Evolutionary conservation across 2,113 vertebrate species (phyloP), one percentile per base, ranked within the genome.

Genomic region (Gnathonemus echidnorhynchus): DNA sequence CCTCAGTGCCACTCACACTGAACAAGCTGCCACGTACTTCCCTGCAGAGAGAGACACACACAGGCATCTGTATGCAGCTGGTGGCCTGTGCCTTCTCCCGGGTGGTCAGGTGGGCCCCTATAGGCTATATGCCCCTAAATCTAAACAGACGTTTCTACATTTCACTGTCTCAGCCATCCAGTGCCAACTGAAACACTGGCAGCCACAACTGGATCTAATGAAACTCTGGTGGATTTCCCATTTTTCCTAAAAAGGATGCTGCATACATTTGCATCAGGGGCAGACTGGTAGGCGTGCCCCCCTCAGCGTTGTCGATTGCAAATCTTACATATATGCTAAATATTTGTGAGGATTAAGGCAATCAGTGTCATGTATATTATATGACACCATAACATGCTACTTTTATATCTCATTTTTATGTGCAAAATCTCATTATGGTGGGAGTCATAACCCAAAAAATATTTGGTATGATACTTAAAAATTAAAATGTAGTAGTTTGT

Each of bases 21-120:
- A 95, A 92, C 96, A 96, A 90, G 95, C 94, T 0, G 95, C 96
- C 95, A 96, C 95, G 91, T 96, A 96, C 92, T 96, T 96, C 89
- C 96, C 96, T 96, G 93, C 74, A 35, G 35, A 52, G 90, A 62
- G 2, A 35, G 2, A 46, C 39, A 84, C 2, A n/a, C 13, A 87
- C 46, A 15, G 17, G 17, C 21, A n/a, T 45, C 39, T 46, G 17
- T 3, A 84, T 11, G n/a, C 45, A 48, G 45, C 19, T 46, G 80
- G 8, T 17, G 46, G 15, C 42, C 24, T n/a, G 2, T 24, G 0
- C 39, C 31, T 45, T 1, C 19, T 3, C 1, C 4, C 0, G 13
- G 10, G 4, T 11, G n/a, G 3, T 77, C 31, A 77, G 4, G 10
- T 77, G 42, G 21, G 42, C 39, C 83, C 19, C 45, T 48, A n/a